These are phyloP conservation scores for Phalacrocorax pelagicus DNA, from an alignment of 2,113 vertebrate genomes.

Conservation along the genomic window DNA sequence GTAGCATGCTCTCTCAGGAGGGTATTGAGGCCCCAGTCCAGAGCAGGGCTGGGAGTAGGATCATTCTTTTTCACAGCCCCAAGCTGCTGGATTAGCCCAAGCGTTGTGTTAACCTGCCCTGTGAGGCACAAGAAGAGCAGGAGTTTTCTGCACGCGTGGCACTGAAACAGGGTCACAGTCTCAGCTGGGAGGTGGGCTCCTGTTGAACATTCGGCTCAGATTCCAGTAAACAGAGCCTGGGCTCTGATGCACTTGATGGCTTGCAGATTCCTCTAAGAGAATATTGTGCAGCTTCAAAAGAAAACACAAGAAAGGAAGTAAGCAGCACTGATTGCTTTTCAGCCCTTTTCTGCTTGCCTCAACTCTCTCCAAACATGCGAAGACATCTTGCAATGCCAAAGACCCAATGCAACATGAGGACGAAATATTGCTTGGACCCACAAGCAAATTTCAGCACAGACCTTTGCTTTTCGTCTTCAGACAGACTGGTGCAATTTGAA, in stretches of 20 bases:
- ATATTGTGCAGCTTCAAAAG: background rate
- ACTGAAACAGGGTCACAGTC: background rate
- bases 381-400: background rate
- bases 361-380: background rate
- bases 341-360: background rate
- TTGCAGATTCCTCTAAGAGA: conserved; percentile 16
- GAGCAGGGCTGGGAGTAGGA: background rate
- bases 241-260: background rate
- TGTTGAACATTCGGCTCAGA: background rate
- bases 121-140: background rate
- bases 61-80: background rate
- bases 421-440: fast-evolving
- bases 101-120: background rate
- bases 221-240: background rate
- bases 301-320: background rate
- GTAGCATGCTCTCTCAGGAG: background rate
- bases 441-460: background rate
- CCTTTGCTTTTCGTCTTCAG: background rate
- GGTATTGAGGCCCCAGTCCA: background rate
- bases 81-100: background rate
- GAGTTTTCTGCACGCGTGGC: background rate
- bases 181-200: background rate
- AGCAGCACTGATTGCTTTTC: background rate
- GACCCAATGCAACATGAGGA: fast-evolving
- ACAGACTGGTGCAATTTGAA: background rate